Evolutionary conservation across 2,797 vertebrate species (phyloP).

Genomic region (Geotrypetes seraphini): DNA sequence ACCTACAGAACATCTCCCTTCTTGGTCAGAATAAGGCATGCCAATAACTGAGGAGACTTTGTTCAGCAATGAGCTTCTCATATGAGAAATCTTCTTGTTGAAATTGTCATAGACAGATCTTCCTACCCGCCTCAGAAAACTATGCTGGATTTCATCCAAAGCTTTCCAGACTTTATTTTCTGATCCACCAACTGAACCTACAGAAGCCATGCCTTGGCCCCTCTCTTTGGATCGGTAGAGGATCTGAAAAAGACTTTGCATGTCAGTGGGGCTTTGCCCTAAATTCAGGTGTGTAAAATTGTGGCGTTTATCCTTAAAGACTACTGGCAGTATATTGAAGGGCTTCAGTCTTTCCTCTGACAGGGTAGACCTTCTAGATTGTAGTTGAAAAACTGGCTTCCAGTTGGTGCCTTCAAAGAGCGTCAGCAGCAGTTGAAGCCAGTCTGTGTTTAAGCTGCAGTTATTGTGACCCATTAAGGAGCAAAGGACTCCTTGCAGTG

Average conservation of each 20-base stretch:
- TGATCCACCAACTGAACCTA: slow-evolving; percentile 37
- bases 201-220: slow-evolving; percentile 13
- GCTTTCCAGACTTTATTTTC: slow-evolving; percentile 50
- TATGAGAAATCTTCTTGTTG: slow-evolving; percentile 61
- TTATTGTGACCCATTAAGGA: slow-evolving; percentile 61
- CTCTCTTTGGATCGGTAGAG: slow-evolving; percentile 53
- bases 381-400: slow-evolving; percentile 71
- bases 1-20: slow-evolving; percentile 69
- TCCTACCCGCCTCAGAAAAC: slow-evolving; percentile 68
- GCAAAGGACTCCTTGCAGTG: slow-evolving; percentile 67
- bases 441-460: slow-evolving; percentile 62
- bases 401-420: slow-evolving; percentile 69
- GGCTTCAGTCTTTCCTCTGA: slow-evolving; percentile 53
- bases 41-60: slow-evolving; percentile 69
- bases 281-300: slow-evolving; percentile 25
- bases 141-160: slow-evolving; percentile 58
- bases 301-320: slow-evolving; percentile 19
- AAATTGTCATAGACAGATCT: slow-evolving; percentile 68
- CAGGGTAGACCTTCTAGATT: slow-evolving; percentile 40
- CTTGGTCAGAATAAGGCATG: slow-evolving; percentile 46
- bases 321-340: slow-evolving; percentile 53
- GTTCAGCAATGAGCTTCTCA: slow-evolving; percentile 68
- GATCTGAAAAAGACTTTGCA: slow-evolving; percentile 63
- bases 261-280: not conserved
- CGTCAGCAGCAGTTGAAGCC: slow-evolving; percentile 66